Evolutionary conservation across 2,113 vertebrate species (phyloP), one percentile per base, ranked within the genome.

Genomic region (Calonectris borealis): DNA sequence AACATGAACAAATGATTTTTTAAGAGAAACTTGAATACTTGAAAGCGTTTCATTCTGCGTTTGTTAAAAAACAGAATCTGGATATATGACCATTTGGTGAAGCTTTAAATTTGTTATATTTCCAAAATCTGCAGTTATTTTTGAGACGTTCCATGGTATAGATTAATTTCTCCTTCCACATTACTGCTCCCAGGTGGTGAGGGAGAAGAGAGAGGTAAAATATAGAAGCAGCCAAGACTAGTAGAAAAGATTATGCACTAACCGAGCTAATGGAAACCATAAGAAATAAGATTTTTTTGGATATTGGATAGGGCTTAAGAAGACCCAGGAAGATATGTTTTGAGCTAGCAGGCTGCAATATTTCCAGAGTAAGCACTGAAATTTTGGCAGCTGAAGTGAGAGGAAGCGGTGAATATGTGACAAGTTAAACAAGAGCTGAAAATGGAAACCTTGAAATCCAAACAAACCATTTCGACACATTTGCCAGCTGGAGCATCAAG

Each of bases 381-480:
- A 82, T 82, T 89, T 71, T 84, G 86, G 81, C 81, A 94, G 77
- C 18, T 89, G 48, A 93, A 62, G 65, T 80, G 31, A 42, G 16
- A 83, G 31, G 25, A 87, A 72, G 44, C 66, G 93, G 73, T 80
- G 78, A 93, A 40, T 91, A 62, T 9, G 49, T 61, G 36, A 58
- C 44, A 90, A 93, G 54, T 46, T 85, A 96, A 95, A 91, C 48
- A 94, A 52, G 44, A 89, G 36, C 22, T 90, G 93, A 88, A 72
- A 96, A 96, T 51, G 46, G 75, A 95, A 95, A 83, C 49, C 36
- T 31, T 95, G 82, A 77, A 96, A 94, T 80, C 34, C 66, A 91
- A 54, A 90, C 36, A 79, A 95, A 76, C 6, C 11, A 55, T 92
- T 95, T 76, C 16, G 26, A 85, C 27, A 77, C 4, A 51, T 93